A percentile compares a stretch with the other conserved stretches of the same genome.
phyloP scores from a whole-genome alignment of 1,140 invertebrate genomes.

The Rhopalosiphum padi region DNA sequence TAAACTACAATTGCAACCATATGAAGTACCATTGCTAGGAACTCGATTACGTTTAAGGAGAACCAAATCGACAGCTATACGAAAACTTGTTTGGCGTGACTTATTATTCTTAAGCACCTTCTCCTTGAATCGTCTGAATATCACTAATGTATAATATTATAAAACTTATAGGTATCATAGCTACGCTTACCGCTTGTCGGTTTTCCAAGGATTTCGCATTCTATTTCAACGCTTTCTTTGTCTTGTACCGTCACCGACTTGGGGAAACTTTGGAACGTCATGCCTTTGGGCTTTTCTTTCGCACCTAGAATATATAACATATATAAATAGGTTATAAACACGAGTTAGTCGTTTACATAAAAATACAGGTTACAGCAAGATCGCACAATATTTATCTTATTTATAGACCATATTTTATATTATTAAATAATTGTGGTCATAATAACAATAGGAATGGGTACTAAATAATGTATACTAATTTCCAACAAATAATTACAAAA shows the following conservation, averaged over 20 bases:
- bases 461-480: neutral
- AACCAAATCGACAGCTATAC: neutral
- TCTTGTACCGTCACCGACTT: slow-evolving; percentile 83
- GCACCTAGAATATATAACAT: slow-evolving; percentile 71
- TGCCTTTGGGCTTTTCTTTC: slow-evolving; percentile 82
- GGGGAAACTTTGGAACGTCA: slow-evolving; percentile 88
- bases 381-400: neutral
- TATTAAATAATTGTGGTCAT: neutral
- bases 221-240: slow-evolving; percentile 81
- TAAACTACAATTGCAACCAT: neutral
- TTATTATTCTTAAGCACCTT: neutral
- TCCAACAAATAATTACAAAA: neutral
- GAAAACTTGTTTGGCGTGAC: neutral
- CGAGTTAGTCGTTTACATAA: neutral
- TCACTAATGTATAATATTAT: neutral
- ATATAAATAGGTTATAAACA: neutral
- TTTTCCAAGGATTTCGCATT: slow-evolving; percentile 77
- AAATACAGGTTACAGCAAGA: no score
- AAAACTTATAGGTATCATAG: neutral
- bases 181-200: slow-evolving; percentile 69
- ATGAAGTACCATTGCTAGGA: neutral
- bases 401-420: neutral
- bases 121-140: neutral
- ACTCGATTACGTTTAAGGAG: neutral
- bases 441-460: no score